Conservation (phyloP, 1,140 invertebrate species). For the Panagrolaimus sp. region DNA sequence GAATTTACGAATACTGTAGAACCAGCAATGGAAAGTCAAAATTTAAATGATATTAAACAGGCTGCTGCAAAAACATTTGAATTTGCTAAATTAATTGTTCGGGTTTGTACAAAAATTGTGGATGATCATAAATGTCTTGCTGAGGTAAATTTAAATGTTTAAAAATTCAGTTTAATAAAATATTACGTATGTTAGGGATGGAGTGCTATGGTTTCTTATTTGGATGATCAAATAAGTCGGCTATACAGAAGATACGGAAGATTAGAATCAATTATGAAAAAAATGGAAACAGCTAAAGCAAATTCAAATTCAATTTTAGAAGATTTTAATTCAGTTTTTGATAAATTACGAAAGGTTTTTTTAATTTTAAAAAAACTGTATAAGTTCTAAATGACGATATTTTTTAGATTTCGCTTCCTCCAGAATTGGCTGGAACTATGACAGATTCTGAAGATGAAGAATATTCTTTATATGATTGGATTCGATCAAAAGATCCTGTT, state of each 20-base stretch:
- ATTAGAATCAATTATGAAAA: neutral
- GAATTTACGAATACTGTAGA: neutral
- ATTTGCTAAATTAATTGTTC: neutral
- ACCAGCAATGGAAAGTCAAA: neutral
- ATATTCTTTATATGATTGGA: conserved; percentile 39
- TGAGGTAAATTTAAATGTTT: conserved; percentile 8
- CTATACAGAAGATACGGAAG: neutral
- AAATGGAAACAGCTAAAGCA: neutral
- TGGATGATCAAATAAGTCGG: neutral
- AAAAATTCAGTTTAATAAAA: neutral
- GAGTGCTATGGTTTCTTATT: neutral
- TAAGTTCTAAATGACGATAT: neutral
- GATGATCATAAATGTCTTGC: neutral
- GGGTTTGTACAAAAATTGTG: neutral
- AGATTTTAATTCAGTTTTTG: neutral
- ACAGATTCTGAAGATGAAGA: neutral
- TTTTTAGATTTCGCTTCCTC: neutral
- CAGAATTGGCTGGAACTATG: neutral
- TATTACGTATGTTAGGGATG: neutral
- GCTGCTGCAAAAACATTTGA: neutral
- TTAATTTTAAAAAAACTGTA: no score
- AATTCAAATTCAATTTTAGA: neutral
- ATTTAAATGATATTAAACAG: neutral
- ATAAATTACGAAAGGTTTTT: neutral
- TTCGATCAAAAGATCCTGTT: conserved; percentile 32